Evolutionary conservation across 37 sponge, comb jelly and placozoan genomes (phyloP).

Genomic region (Spongilla lacustris): DNA sequence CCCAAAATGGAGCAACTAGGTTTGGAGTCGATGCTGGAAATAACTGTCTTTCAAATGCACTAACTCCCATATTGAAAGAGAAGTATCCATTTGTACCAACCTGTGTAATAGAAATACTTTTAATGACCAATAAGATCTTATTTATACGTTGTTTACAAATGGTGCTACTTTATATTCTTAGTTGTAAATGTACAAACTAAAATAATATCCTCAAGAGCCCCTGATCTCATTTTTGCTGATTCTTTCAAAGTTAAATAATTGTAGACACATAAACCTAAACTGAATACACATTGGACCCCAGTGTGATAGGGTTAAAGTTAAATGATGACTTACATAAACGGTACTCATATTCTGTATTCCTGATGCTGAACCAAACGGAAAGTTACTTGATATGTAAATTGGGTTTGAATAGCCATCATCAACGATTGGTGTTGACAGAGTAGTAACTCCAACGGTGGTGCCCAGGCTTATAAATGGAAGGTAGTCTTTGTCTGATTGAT

Average conservation of each 20-base stretch:
- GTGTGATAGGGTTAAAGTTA: background rate
- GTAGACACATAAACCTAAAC: background rate
- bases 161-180: background rate
- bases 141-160: background rate
- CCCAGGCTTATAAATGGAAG: background rate
- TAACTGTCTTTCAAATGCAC: background rate
- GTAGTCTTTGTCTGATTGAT: background rate
- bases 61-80: background rate
- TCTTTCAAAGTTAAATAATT: too few species aligned
- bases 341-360: background rate
- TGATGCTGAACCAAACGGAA: constrained; percentile 10
- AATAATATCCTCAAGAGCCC: too few species aligned
- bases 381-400: constrained; percentile 1
- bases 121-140: background rate
- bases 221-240: too few species aligned
- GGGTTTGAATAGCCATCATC: background rate
- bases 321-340: background rate
- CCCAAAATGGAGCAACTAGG: constrained; percentile 30
- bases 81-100: constrained; percentile 15
- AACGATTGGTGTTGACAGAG: background rate
- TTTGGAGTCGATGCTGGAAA: background rate
- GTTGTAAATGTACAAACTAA: too few species aligned
- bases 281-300: background rate
- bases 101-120: background rate
- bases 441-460: background rate